A percentile compares a stretch with the other conserved stretches of the same genome.
Conservation (phyloP, 2,888 invertebrate genomes). For the Agrilus biguttatus region DNA sequence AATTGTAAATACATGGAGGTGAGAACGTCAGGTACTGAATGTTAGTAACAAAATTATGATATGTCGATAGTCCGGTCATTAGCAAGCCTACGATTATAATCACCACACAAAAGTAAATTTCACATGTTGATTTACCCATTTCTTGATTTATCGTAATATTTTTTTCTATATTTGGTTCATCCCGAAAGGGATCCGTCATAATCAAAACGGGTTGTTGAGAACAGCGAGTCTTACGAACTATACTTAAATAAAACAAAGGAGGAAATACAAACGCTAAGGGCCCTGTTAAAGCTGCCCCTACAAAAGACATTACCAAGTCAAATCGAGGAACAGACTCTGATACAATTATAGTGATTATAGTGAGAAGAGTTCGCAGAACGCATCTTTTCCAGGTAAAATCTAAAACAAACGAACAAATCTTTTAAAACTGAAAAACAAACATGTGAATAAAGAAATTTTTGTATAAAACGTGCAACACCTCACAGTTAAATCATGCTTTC, state of each 20-base stretch:
- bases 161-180: background rate
- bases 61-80: slow-evolving; percentile 55
- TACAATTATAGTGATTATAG: slow-evolving; percentile 56
- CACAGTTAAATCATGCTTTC: too few relatives aligned
- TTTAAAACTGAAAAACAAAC: background rate
- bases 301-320: slow-evolving; percentile 71
- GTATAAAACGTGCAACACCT: too few relatives aligned
- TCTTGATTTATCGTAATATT: slow-evolving; percentile 4
- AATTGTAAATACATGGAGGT: slow-evolving; percentile 58
- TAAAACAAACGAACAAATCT: slow-evolving; percentile 27
- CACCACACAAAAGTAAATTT: slow-evolving; percentile 28
- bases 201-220: too few relatives aligned
- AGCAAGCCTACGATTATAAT: slow-evolving; percentile 47
- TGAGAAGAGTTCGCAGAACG: slow-evolving; percentile 51
- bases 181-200: too few relatives aligned
- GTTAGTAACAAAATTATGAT: slow-evolving; percentile 52
- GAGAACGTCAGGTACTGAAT: slow-evolving; percentile 49
- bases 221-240: too few relatives aligned
- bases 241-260: slow-evolving; percentile 62
- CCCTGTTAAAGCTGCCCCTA: slow-evolving; percentile 73
- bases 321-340: slow-evolving; percentile 75
- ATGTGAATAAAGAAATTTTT: too few relatives aligned
- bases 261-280: slow-evolving; percentile 76
- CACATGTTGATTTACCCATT: slow-evolving; percentile 8
- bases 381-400: slow-evolving; percentile 64